A percentile compares a stretch with the other conserved stretches of the same genome.
These are phyloP conservation scores for Pteropus rufus DNA, from an alignment of 2,797 vertebrate genomes.

Conservation along the genomic window DNA sequence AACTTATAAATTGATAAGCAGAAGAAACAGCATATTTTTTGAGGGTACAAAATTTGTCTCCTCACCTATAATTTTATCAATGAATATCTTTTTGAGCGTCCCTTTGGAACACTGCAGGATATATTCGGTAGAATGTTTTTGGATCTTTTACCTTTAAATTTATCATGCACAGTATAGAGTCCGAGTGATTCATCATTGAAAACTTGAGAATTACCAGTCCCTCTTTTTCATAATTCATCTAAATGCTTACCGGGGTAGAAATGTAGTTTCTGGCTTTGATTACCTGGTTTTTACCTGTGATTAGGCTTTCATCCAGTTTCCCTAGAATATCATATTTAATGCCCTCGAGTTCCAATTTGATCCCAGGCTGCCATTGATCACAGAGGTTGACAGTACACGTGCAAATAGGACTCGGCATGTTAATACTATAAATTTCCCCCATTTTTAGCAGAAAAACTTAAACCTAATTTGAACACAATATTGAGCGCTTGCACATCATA, in stretches of 20 bases:
- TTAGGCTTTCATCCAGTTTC: neutral
- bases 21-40: neutral
- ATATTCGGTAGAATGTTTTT: neutral
- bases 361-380: neutral
- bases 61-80: slow-evolving; percentile 1
- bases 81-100: neutral
- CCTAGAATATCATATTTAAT: neutral
- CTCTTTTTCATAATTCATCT: neutral
- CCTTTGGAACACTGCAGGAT: neutral
- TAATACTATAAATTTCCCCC: neutral
- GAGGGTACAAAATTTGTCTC: neutral
- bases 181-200: neutral
- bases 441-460: neutral
- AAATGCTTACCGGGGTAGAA: neutral
- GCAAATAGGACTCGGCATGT: neutral
- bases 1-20: neutral
- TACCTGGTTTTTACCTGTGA: neutral
- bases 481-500: neutral
- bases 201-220: neutral
- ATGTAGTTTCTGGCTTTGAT: neutral
- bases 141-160: neutral
- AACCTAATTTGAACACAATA: neutral
- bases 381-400: neutral
- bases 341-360: neutral
- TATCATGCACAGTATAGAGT: neutral